phyloP scores from a whole-genome alignment of 2,797 vertebrate species.

The Chaunax sp. region DNA sequence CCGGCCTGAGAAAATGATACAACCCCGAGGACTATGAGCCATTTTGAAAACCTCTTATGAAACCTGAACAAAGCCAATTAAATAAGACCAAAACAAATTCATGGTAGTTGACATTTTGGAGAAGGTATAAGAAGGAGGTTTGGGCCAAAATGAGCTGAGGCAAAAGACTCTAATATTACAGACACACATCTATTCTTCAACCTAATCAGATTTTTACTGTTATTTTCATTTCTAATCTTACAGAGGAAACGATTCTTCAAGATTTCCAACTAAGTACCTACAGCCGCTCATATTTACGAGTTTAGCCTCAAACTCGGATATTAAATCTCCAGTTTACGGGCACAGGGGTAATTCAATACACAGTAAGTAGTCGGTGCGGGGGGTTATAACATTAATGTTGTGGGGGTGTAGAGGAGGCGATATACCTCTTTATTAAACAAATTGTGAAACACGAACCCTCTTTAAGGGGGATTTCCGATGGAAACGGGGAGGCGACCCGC shows the following conservation, averaged over 20 bases:
- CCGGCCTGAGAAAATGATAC: constrained; percentile 17
- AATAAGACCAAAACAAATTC: constrained; percentile 51
- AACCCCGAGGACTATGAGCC: constrained; percentile 21
- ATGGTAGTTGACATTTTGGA: constrained; percentile 64
- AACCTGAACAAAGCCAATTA: constrained; percentile 59
- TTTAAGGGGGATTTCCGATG: constrained; percentile 39
- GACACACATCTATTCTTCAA: constrained; percentile 29
- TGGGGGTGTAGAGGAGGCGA: constrained; percentile 19
- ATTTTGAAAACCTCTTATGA: constrained; percentile 37
- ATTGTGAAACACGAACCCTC: constrained; percentile 50
- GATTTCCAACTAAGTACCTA: constrained; percentile 33
- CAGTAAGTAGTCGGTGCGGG: neutral
- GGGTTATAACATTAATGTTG: constrained; percentile 13
- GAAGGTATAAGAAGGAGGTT: constrained; percentile 31
- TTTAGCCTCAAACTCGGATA: constrained; percentile 30
- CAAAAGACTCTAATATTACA: constrained; percentile 26
- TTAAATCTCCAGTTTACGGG: constrained; percentile 39
- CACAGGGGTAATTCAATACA: constrained; percentile 11
- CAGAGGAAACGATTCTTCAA: constrained; percentile 30
- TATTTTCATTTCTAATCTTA: constrained; percentile 25
- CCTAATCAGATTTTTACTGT: constrained; percentile 47
- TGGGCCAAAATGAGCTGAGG: constrained; percentile 35
- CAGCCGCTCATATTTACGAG: constrained; percentile 37
- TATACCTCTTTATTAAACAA: constrained; percentile 38
- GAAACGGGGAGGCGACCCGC: constrained; percentile 24